Percentiles rank a stretch among this genome's conserved stretches.
phyloP scores from a whole-genome alignment of 2,113 vertebrate genomes.

The Cephalophus harveyi region DNA sequence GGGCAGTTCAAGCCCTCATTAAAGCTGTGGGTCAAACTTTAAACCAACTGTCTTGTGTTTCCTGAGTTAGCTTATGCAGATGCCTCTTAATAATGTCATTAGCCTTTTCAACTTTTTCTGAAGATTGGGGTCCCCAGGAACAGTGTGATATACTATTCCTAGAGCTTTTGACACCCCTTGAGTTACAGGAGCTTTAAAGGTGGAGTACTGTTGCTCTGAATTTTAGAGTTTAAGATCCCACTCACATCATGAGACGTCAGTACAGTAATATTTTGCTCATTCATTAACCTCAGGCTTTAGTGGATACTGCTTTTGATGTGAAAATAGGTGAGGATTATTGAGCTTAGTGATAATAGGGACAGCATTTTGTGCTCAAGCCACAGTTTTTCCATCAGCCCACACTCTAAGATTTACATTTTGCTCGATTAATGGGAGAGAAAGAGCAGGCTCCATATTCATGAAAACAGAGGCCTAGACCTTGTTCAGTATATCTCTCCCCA shows the following conservation, averaged over 20 bases:
- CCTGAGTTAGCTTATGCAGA: neutral
- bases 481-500: neutral
- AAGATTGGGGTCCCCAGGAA: neutral
- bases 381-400: neutral
- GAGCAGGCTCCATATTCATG: neutral
- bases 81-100: neutral
- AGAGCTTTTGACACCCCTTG: neutral
- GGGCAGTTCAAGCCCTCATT: neutral
- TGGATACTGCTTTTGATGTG: neutral
- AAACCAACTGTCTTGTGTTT: neutral
- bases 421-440: neutral
- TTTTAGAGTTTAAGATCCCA: neutral
- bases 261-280: neutral
- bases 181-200: neutral
- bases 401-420: neutral
- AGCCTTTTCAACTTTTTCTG: neutral
- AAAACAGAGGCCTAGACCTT: neutral
- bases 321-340: neutral
- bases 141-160: neutral
- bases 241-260: neutral
- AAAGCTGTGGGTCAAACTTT: neutral
- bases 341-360: neutral
- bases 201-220: neutral
- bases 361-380: neutral
- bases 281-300: neutral